phyloP scores from a whole-genome alignment of 2,888 invertebrate genomes.

The Scaptodrosophila latifasciaeformis region DNA sequence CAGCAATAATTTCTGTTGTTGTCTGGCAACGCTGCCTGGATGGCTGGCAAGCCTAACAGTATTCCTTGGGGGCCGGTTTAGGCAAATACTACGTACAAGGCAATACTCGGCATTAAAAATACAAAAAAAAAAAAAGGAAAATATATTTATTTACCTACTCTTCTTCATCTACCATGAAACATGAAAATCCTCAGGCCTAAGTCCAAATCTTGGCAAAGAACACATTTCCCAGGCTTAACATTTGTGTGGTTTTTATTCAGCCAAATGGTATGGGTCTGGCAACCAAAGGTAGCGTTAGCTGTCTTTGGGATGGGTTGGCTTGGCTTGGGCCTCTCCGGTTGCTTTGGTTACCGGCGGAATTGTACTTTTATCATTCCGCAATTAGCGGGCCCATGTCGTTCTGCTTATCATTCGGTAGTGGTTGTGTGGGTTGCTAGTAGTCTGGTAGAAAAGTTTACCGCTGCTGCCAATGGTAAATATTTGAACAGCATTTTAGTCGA shows the following conservation, averaged over 20 bases:
- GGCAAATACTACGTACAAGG: constrained; percentile 44
- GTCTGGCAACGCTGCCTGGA: constrained; percentile 41
- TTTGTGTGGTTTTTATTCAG: too few species aligned
- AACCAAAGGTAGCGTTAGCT: constrained; percentile 7
- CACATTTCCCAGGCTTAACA: constrained; percentile 16
- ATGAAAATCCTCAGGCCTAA: constrained; percentile 7
- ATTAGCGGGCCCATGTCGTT: constrained; percentile 62
- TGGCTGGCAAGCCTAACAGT: constrained; percentile 14
- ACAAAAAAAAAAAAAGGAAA: not conserved
- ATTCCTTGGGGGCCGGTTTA: constrained; percentile 64
- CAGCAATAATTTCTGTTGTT: constrained; percentile 15
- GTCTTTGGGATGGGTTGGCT: not conserved
- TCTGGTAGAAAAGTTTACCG: constrained; percentile 23
- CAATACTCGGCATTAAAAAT: constrained; percentile 30
- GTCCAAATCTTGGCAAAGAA: constrained; percentile 45
- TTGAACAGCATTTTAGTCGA: constrained; percentile 58
- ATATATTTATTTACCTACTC: constrained; percentile 2
- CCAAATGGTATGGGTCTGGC: constrained; percentile 1
- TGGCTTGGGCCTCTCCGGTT: constrained; percentile 8
- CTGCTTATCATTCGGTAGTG: constrained; percentile 56
- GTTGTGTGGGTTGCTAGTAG: constrained; percentile 22
- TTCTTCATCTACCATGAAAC: not conserved
- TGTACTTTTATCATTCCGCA: constrained; percentile 59
- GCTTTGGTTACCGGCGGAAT: constrained; percentile 14
- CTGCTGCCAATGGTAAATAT: constrained; percentile 47